Evolutionary conservation across 2,888 invertebrate species (phyloP).

Genomic region (Stictocephala bisonia): DNA sequence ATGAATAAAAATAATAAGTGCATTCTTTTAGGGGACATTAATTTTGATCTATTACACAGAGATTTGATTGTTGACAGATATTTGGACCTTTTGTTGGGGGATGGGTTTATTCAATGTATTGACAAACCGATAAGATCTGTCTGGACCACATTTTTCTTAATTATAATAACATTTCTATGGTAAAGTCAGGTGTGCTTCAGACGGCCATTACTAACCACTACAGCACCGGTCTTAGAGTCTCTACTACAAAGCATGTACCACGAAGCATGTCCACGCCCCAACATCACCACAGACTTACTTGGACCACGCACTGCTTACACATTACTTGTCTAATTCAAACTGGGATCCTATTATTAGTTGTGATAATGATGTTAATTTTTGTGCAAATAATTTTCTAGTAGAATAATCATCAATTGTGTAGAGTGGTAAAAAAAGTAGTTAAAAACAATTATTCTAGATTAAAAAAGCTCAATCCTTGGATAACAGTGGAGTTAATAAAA

Average conservation of each 20-base stretch:
- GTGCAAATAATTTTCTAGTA: not conserved
- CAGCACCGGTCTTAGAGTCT: constrained; percentile 7
- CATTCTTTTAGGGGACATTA: too few relatives aligned
- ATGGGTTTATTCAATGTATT: not conserved
- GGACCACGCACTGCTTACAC: not conserved
- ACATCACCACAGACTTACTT: not conserved
- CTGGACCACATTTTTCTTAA: constrained; percentile 28
- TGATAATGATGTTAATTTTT: constrained; percentile 5
- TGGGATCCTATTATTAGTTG: not conserved
- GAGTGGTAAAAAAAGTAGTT: too few relatives aligned
- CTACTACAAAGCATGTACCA: not conserved
- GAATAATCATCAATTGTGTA: not conserved
- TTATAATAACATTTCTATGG: not conserved
- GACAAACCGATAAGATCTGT: constrained; percentile 18
- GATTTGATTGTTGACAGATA: too few relatives aligned
- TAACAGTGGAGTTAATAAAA: constrained; percentile 8
- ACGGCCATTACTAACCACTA: constrained; percentile 22
- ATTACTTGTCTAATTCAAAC: constrained; percentile 5
- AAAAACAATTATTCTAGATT: not conserved
- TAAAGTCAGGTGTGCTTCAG: constrained; percentile 17
- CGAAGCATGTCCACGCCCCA: not conserved
- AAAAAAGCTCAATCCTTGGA: constrained; percentile 33
- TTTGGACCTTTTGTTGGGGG: too few relatives aligned
- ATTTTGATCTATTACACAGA: constrained; percentile 3
- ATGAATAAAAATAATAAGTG: not conserved